A percentile compares a stretch with the other conserved stretches of the same genome.
These are phyloP conservation scores for Amazona vittata DNA, from an alignment of 2,113 vertebrate genomes.

Conservation along the genomic window DNA sequence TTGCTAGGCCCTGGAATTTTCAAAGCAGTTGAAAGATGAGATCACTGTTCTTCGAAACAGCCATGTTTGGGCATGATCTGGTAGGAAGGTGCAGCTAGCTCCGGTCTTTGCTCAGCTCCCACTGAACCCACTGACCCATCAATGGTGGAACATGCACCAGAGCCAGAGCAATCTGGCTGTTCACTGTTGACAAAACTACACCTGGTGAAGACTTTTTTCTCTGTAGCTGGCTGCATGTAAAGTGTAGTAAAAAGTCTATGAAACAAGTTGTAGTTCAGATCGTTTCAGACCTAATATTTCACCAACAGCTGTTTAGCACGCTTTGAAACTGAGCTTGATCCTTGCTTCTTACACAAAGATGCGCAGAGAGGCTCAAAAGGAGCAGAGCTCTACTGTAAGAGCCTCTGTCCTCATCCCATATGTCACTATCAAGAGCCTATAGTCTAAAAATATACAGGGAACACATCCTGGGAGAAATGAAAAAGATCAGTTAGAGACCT, in stretches of 20 bases:
- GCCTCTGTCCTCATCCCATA: not conserved
- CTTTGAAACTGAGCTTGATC: not conserved
- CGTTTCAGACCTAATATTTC: not conserved
- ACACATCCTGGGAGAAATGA: not conserved
- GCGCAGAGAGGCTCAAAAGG: not conserved
- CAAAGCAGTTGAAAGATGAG: not conserved
- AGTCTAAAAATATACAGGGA: not conserved
- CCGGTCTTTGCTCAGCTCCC: not conserved
- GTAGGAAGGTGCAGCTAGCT: not conserved
- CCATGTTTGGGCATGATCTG: accelerated
- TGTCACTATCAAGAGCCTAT: not conserved
- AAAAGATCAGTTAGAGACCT: not conserved
- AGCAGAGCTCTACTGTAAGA: not conserved
- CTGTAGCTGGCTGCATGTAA: not conserved
- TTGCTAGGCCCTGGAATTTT: not conserved
- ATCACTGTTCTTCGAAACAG: not conserved
- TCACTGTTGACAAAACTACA: accelerated
- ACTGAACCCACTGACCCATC: not conserved
- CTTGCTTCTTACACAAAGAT: not conserved
- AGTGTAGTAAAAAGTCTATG: not conserved
- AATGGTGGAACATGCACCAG: accelerated
- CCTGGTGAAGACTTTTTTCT: not conserved
- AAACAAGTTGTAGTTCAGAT: not conserved
- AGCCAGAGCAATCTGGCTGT: not conserved
- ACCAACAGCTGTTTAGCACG: not conserved